These are phyloP conservation scores for Felis catus DNA, from an alignment of 2,113 vertebrate genomes.

Conservation along the genomic window F.catus_Fca126_mat1.0 CM031417.1:20347501-20348000, in stretches of 20 bases:
- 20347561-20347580: not conserved
- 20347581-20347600: not conserved
- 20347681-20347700: not conserved
- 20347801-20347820: not conserved
- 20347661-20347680: not conserved
- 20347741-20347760: not conserved
- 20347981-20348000: conserved; percentile 14
- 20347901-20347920: not conserved
- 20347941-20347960: not conserved
- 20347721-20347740: not conserved
- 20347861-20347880: not conserved
- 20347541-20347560: not conserved
- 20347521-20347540: not conserved
- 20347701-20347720: not conserved
- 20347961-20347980: not conserved
- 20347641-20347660: not conserved
- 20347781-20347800: not conserved
- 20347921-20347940: not conserved
- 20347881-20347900: not conserved
- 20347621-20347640: not conserved
- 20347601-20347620: not conserved
- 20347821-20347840: not conserved
- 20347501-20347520: not conserved
- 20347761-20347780: not conserved
- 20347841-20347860: not conserved